phyloP scores from a whole-genome alignment of 1,140 invertebrate species.

The Bombus polaris region DNA sequence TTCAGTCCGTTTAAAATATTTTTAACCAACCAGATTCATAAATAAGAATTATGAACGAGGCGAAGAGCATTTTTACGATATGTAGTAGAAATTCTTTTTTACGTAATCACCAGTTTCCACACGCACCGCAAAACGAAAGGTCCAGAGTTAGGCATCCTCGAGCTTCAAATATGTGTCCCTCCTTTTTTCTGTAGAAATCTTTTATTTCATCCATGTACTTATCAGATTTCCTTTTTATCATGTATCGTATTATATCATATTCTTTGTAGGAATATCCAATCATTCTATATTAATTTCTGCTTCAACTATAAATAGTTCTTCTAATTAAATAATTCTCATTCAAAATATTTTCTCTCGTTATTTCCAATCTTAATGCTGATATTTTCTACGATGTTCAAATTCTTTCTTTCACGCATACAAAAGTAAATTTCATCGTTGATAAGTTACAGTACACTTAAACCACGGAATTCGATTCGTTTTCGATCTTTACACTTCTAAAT shows the following conservation, averaged over 20 bases:
- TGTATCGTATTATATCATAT: no score
- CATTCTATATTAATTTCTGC: no score
- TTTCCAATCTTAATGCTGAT: no score
- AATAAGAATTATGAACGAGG: neutral
- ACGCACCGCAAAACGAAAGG: neutral
- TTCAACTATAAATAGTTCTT: no score
- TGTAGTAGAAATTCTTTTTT: neutral
- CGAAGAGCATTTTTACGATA: neutral
- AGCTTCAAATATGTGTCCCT: neutral
- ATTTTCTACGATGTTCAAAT: no score
- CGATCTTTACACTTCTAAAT: neutral
- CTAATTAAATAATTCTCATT: no score
- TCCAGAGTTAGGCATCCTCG: neutral
- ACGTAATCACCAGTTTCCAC: neutral
- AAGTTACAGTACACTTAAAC: neutral
- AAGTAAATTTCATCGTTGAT: neutral
- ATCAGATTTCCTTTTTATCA: no score
- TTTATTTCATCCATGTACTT: no score
- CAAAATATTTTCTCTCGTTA: no score
- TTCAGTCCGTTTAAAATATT: neutral
- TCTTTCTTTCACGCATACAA: no score
- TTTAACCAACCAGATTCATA: neutral
- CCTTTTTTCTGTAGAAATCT: no score
- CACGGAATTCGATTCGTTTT: neutral
- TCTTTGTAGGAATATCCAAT: no score